Evolutionary conservation across 1,140 invertebrate species (phyloP).

Genomic region (Microvelia longipes): DNA sequence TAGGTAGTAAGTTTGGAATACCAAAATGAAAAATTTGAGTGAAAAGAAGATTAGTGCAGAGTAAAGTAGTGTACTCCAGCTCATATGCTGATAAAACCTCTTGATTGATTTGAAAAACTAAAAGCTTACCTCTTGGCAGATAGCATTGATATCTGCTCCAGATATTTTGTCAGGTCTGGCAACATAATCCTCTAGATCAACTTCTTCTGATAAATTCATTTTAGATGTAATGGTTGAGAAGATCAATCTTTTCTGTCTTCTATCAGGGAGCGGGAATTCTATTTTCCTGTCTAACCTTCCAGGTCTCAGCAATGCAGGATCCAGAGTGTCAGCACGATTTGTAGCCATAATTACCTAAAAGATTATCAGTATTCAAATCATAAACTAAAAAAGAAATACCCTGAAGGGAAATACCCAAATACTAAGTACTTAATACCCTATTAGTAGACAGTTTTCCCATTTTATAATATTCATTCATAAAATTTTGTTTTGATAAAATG

Average conservation of each 20-base stretch:
- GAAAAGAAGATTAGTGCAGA: no score
- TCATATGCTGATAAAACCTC: no score
- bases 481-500: no score
- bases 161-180: constrained; percentile 96
- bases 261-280: constrained; percentile 94
- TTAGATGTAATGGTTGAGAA: constrained; percentile 95
- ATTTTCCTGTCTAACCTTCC: constrained; percentile 97
- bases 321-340: constrained; percentile 93
- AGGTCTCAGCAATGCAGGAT: constrained; percentile 91
- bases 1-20: no score
- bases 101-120: neutral
- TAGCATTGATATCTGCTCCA: constrained; percentile 98
- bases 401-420: no score
- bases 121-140: constrained; percentile 86
- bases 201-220: constrained; percentile 99
- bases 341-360: constrained; percentile 97
- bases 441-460: no score
- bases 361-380: neutral
- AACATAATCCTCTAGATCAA: constrained; percentile 97
- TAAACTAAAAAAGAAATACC: no score
- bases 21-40: no score
- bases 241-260: constrained; percentile 92
- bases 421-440: no score
- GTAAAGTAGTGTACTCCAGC: no score
- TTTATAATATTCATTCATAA: no score